phyloP scores from a whole-genome alignment of 2,113 vertebrate species.

The Sminthopsis crassicaudata region DNA sequence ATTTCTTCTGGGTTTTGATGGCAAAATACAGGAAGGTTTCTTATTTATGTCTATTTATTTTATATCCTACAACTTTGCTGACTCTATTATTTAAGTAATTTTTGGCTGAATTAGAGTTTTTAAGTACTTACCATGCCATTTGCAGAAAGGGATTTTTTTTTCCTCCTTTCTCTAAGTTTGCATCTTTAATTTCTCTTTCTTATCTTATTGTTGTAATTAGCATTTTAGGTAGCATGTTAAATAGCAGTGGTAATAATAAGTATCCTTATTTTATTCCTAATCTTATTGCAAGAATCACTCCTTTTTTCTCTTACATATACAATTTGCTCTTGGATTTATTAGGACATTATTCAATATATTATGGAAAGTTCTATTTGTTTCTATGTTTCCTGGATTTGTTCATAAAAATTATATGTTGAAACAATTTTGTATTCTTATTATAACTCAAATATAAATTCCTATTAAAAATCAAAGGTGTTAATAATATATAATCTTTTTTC shows the following conservation, averaged over 20 bases:
- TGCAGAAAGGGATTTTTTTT: not conserved
- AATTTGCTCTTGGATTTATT: not conserved
- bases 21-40: not conserved
- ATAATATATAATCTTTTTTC: not conserved
- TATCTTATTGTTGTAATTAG: not conserved
- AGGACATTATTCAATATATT: too few species aligned
- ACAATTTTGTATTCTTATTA: not conserved
- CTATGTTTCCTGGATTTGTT: not conserved
- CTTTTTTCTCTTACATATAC: not conserved
- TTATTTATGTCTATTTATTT: not conserved
- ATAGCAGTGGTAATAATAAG: not conserved
- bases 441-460: not conserved
- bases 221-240: not conserved
- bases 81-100: not conserved
- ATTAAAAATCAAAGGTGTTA: not conserved
- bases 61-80: not conserved
- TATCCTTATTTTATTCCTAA: not conserved
- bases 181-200: not conserved
- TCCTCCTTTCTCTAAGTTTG: not conserved
- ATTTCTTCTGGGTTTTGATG: not conserved
- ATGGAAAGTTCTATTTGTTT: not conserved
- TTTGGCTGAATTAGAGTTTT: not conserved
- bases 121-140: not conserved
- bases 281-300: not conserved
- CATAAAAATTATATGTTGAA: not conserved